Conservation (phyloP, 2,113 vertebrate genomes). For the Macaca mulatta region DNA sequence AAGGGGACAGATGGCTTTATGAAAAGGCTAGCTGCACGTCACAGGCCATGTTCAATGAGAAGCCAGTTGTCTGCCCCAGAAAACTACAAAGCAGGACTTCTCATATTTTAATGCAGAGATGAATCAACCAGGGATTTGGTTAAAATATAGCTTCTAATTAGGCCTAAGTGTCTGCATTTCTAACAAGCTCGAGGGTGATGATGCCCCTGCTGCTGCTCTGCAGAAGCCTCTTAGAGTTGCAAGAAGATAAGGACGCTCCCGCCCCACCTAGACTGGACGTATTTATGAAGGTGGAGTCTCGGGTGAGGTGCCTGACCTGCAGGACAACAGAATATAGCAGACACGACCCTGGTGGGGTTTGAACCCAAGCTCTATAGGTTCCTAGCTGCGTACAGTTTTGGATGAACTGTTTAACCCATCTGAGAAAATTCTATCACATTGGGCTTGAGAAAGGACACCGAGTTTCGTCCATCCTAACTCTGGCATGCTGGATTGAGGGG, state of each 20-base stretch:
- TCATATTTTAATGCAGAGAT: neutral
- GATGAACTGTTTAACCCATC: neutral
- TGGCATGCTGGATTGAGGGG: fast-evolving
- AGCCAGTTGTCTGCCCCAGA: neutral
- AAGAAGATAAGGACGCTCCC: fast-evolving
- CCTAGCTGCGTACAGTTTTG: neutral
- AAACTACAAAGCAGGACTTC: neutral
- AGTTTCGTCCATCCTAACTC: fast-evolving
- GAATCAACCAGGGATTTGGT: neutral
- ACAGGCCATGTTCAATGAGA: neutral
- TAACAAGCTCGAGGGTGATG: neutral
- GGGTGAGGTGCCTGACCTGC: fast-evolving
- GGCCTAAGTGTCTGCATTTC: neutral
- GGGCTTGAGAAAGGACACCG: neutral
- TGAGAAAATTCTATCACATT: neutral
- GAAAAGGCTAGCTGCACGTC: neutral
- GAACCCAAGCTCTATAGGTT: no score
- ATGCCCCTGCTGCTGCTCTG: fast-evolving
- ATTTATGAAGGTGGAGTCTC: fast-evolving
- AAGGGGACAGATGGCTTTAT: neutral
- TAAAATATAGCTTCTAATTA: neutral
- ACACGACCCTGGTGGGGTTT: no score
- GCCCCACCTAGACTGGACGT: fast-evolving
- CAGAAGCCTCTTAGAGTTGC: fast-evolving
- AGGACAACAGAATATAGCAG: fast-evolving